Evolutionary conservation across 2,888 invertebrate genomes (phyloP).

Genomic region (Phaedon cochleariae): DNA sequence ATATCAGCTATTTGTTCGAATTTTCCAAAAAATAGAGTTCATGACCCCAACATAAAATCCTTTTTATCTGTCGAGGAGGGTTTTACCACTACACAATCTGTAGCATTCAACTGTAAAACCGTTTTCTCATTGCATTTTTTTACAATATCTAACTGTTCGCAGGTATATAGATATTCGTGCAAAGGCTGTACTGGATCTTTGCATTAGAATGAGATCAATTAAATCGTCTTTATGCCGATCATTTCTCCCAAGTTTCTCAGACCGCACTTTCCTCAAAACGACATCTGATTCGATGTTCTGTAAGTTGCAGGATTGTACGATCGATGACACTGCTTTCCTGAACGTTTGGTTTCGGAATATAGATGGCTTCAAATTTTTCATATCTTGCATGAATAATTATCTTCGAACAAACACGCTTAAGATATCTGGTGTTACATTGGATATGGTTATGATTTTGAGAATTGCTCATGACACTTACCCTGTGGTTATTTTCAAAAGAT

Average conservation of each 20-base stretch:
- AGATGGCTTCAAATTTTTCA: conserved; percentile 8
- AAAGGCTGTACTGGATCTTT: conserved; percentile 15
- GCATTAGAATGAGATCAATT: conserved; percentile 16
- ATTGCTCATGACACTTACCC: background rate
- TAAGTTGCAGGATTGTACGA: conserved; percentile 5
- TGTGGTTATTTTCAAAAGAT: background rate
- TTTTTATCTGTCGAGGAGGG: conserved; percentile 5
- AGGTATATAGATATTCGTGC: conserved; percentile 13
- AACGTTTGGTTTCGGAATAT: too few relatives aligned
- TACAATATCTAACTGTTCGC: conserved; percentile 17
- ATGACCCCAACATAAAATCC: conserved; percentile 22
- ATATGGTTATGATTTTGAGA: background rate
- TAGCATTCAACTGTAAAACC: conserved; percentile 11
- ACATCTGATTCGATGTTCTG: conserved; percentile 18
- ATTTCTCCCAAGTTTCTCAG: conserved; percentile 19
- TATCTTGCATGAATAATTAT: conserved; percentile 4
- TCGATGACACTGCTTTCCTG: background rate
- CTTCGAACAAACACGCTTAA: background rate
- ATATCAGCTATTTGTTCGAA: conserved; percentile 15
- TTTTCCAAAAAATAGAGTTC: conserved; percentile 4
- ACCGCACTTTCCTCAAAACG: conserved; percentile 18
- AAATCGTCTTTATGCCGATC: conserved; percentile 18
- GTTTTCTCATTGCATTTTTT: conserved; percentile 1
- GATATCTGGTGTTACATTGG: background rate
- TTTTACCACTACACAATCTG: too few relatives aligned